Base-by-base conservation (phyloP, 2,888 invertebrate species). In the Macaria notata region DNA sequence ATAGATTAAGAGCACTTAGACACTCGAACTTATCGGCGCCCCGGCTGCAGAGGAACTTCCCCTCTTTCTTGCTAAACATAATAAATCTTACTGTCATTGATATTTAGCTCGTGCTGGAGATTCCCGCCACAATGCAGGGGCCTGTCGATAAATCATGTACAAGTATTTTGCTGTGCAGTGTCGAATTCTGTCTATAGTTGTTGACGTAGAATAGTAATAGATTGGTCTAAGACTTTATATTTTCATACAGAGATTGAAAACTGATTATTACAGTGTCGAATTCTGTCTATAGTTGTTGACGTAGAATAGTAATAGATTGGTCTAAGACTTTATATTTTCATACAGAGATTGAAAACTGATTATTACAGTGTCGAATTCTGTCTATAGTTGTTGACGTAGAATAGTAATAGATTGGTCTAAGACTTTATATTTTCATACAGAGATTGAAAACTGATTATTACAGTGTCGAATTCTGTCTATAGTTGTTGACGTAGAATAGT, bases 51-150 rank as follows among this genome's bases (percentile, higher is more conserved):
- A 66, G 66, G 75, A 85, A 87, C 80, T 86, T 81, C 65, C 70
- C 73, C 73, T 67, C 71, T 81, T 86, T 81, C 85, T 83, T 83
- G 79, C 69, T 77, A 75, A 79, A 83, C 79, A 81, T 82, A 84
- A 89, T 89, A 88, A 87, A 89, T 90, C 88, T 82, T 78, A 82
- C 83, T 87, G 88, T 85, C 88, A 83, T 86, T 87, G 86, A 83
- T 86, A 86, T 84, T 88, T 86, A 87, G 84, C 87, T 78, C 75
- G 78, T 75, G 79, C 79, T 76, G 75, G 80, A 78, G 80, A 81
- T 78, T 72, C 70, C 68, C 77, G 76, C 75, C 79, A 67, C 68
- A 70, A 68, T 61, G 61, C 64, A 61, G 71, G 76, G 71, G 70
- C 72, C 72, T 71, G 74, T 76, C 85, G 65, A 86, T 86, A 86